Evolutionary conservation across 1,140 invertebrate species (phyloP).

Genomic region (Leptoteleia sp.): DNA sequence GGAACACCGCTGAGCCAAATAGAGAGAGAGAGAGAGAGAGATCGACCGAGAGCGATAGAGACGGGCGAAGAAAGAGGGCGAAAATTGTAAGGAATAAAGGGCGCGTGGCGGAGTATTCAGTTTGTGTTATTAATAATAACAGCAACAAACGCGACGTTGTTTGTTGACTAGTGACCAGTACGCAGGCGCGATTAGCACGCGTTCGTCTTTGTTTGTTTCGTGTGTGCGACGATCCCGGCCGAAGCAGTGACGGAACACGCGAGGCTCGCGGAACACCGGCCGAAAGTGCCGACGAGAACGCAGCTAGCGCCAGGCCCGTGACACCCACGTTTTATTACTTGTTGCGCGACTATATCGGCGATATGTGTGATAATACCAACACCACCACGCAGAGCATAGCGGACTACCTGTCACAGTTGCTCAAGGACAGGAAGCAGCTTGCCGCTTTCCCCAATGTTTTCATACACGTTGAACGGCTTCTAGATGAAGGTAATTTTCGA

Average conservation of each 20-base stretch:
- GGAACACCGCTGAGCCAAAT: too few relatives aligned
- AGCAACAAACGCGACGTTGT: conserved; percentile 13
- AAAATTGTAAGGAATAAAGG: not conserved
- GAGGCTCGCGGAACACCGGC: conserved; percentile 73
- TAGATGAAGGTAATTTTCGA: conserved; percentile 97
- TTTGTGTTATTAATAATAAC: conserved; percentile 2
- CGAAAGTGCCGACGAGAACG: conserved; percentile 55
- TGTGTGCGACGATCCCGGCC: conserved; percentile 45
- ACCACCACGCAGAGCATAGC: conserved; percentile 96
- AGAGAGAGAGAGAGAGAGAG: conserved; percentile 10
- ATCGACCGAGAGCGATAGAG: not conserved
- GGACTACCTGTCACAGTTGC: conserved; percentile 99
- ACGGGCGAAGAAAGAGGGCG: not conserved
- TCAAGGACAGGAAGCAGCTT: conserved; percentile 99
- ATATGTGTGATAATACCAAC: conserved; percentile 87
- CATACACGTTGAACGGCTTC: conserved; percentile 98
- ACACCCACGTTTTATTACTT: conserved; percentile 47
- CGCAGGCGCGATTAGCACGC: conserved; percentile 38
- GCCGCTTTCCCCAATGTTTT: conserved; percentile 99
- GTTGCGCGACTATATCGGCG: conserved; percentile 77
- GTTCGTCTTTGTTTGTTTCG: conserved; percentile 52
- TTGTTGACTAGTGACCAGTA: conserved; percentile 34
- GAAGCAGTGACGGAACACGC: conserved; percentile 72
- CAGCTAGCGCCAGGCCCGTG: conserved; percentile 10
- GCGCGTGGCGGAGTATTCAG: not conserved